phyloP scores from a whole-genome alignment of 2,888 invertebrate genomes.

The Ectemnius lituratus region DNA sequence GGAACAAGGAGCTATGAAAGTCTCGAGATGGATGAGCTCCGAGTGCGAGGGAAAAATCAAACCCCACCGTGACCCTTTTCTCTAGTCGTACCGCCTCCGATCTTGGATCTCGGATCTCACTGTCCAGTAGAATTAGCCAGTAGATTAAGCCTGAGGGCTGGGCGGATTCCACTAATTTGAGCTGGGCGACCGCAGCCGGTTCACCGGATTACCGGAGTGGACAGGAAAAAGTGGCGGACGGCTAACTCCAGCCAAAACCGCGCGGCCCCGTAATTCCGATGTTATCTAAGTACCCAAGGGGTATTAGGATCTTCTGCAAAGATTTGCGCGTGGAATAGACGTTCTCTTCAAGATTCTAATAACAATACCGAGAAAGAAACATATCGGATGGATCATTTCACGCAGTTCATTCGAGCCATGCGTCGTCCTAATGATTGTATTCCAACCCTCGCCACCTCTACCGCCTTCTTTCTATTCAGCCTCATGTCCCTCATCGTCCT shows the following conservation, averaged over 20 bases:
- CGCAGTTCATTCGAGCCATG: too few relatives aligned
- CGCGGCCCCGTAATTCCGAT: slow-evolving; percentile 11
- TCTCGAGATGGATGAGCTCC: not conserved
- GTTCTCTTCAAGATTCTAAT: slow-evolving; percentile 49
- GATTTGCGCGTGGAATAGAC: slow-evolving; percentile 8
- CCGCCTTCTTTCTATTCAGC: too few relatives aligned
- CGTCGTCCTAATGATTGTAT: too few relatives aligned
- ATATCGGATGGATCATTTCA: too few relatives aligned
- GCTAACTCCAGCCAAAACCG: slow-evolving; percentile 9
- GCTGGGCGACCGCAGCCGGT: not conserved
- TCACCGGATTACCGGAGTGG: slow-evolving; percentile 6
- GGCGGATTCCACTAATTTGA: not conserved
- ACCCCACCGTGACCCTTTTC: too few relatives aligned
- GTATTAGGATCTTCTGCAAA: slow-evolving; percentile 24
- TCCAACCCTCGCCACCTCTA: too few relatives aligned
- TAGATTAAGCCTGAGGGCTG: not conserved
- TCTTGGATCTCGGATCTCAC: not conserved
- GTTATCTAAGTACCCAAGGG: slow-evolving; percentile 9
- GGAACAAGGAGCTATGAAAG: not conserved
- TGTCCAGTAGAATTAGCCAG: not conserved
- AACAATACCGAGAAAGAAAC: slow-evolving; percentile 15
- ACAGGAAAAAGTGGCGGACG: slow-evolving; percentile 14
- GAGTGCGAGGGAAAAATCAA: too few relatives aligned
- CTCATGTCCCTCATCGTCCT: too few relatives aligned
- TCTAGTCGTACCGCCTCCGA: too few relatives aligned